phyloP scores from a whole-genome alignment of 2,113 vertebrate species.

The Eudyptes chrysolophus region DNA sequence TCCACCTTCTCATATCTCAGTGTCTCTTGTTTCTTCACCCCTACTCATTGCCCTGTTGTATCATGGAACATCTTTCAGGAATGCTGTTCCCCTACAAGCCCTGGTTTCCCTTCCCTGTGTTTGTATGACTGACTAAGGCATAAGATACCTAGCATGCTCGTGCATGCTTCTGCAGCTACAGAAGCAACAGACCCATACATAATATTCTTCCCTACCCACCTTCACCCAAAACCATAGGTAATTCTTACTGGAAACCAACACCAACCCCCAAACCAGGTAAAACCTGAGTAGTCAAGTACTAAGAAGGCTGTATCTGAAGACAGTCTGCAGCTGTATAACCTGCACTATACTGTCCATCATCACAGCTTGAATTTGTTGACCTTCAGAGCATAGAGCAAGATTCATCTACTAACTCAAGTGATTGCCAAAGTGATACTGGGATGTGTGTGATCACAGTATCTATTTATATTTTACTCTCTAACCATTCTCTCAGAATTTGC shows the following conservation, averaged over 20 bases:
- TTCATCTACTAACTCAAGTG: background rate
- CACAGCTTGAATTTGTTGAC: background rate
- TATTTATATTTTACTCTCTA: background rate
- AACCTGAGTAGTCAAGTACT: background rate
- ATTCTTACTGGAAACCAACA: background rate
- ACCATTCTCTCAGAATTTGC: background rate
- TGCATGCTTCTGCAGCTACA: background rate
- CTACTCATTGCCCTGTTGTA: background rate
- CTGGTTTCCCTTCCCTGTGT: background rate
- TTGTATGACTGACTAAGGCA: background rate
- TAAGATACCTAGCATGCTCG: background rate
- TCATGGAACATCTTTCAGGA: background rate
- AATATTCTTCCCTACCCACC: background rate
- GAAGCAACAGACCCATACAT: background rate
- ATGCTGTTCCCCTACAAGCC: background rate
- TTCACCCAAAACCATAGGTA: background rate
- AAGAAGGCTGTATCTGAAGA: background rate
- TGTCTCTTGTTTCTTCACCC: background rate
- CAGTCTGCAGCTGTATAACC: background rate
- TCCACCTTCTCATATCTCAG: background rate
- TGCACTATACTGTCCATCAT: background rate
- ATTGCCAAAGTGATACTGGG: background rate
- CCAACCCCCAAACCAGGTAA: background rate
- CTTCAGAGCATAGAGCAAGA: background rate
- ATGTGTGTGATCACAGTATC: accelerated